Evolutionary conservation across 2,888 invertebrate species (phyloP).

Genomic region (Nycteola revayana): DNA sequence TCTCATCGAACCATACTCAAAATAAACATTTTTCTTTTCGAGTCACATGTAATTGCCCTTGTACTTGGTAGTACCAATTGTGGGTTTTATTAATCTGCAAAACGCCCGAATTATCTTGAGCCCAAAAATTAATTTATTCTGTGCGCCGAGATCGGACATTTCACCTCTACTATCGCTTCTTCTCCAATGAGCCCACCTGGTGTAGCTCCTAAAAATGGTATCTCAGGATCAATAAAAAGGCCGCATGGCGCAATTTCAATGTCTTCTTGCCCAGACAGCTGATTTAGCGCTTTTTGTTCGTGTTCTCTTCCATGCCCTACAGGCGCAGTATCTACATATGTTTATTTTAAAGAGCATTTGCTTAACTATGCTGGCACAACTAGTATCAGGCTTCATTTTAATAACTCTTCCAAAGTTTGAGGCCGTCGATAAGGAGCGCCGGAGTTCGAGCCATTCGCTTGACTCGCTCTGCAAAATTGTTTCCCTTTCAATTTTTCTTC

Average conservation of each 20-base stretch:
- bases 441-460: slow-evolving; percentile 5
- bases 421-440: slow-evolving; percentile 5
- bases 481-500: background rate
- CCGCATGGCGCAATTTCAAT: slow-evolving; percentile 5
- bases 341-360: slow-evolving; percentile 1
- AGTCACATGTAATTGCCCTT: slow-evolving; percentile 7
- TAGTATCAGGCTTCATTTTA: slow-evolving; percentile 6
- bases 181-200: slow-evolving; percentile 1
- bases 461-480: slow-evolving; percentile 7
- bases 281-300: background rate
- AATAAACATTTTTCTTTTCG: slow-evolving; percentile 2
- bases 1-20: background rate
- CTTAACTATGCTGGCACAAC: slow-evolving; percentile 3
- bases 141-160: slow-evolving; percentile 2
- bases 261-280: too few species aligned
- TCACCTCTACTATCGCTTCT: slow-evolving; percentile 3
- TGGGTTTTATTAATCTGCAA: background rate
- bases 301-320: too few species aligned
- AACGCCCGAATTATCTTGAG: background rate
- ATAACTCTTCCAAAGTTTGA: slow-evolving; percentile 7
- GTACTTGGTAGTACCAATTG: slow-evolving; percentile 6
- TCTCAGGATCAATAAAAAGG: slow-evolving; percentile 2
- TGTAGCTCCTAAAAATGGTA: slow-evolving; percentile 3
- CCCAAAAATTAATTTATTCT: slow-evolving; percentile 3
- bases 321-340: background rate